A percentile compares a stretch with the other conserved stretches of the same genome.
These are phyloP conservation scores for Argyrosomus regius DNA, from an alignment of 2,797 vertebrate species.

Conservation along the genomic window DNA sequence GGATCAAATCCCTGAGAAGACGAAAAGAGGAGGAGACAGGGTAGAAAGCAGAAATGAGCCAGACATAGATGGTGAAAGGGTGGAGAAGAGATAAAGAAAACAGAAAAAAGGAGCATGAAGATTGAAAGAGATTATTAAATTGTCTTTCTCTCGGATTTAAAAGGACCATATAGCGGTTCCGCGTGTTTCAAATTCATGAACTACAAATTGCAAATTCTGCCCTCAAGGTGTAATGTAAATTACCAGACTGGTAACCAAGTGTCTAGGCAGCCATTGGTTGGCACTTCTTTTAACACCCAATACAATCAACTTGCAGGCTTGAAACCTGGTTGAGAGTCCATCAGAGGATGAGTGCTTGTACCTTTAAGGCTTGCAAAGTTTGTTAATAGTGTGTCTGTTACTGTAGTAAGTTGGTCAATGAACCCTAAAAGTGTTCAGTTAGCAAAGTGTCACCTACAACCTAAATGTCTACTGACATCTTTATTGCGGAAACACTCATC, in stretches of 20 bases:
- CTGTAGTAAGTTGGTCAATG: background rate
- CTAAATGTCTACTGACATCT: background rate
- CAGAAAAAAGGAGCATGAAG: background rate
- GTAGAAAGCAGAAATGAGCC: slow-evolving; percentile 17
- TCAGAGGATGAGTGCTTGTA: background rate
- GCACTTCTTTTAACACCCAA: slow-evolving; percentile 44
- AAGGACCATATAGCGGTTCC: slow-evolving; percentile 41
- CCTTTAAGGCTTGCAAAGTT: background rate
- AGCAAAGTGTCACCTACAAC: background rate
- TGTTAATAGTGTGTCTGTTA: background rate
- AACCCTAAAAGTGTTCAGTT: background rate
- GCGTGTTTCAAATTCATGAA: slow-evolving; percentile 57
- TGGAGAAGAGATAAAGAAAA: slow-evolving; percentile 12
- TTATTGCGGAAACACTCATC: background rate
- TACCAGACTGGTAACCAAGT: slow-evolving; percentile 24
- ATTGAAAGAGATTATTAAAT: slow-evolving; percentile 43
- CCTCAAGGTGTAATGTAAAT: slow-evolving; percentile 44
- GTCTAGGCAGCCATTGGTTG: slow-evolving; percentile 11
- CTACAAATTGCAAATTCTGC: slow-evolving; percentile 57
- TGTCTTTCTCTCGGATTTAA: slow-evolving; percentile 41
- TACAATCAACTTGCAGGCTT: slow-evolving; percentile 47
- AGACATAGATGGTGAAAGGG: background rate
- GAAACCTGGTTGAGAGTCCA: slow-evolving; percentile 5
- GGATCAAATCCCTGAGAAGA: slow-evolving; percentile 51
- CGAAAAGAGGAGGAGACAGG: background rate